Base-by-base conservation (phyloP, 2,888 invertebrate genomes). In the Clunio marinus region DNA sequence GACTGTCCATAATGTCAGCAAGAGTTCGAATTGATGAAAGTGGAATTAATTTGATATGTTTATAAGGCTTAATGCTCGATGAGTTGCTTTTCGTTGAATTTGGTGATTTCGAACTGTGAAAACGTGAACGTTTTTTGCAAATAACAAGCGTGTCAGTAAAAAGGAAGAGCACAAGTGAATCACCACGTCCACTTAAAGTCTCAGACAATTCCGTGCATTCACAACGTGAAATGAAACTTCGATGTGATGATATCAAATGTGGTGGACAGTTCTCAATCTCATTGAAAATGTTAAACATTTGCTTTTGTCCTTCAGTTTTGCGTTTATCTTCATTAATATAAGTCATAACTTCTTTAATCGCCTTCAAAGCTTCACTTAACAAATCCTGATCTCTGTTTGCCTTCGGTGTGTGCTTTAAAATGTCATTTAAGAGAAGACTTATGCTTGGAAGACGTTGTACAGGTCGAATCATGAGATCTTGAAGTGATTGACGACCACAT, bases 241-340 rank as follows among this genome's bases (percentile, higher is more conserved):
- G 86, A 80, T 96, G 95, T 4, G 96, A 95, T 5, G 95, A 96
- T 45, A 96, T 89, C 72, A 97, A 82, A 76, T 94, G 91, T 0
- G 96, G 88, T 71, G 98, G 97, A 79, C 96, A 97, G 78, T 94
- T 93, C 77, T 98, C 97, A 75, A 99, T 98, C 77, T 97, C 96
- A 78, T 97, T 95, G 80, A 96, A 93, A 72, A 97, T 93, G 81
- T 96, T 94, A 81, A 99, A 96, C 85, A 98, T 91, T 73, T 91
- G 93, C 76, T 96, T 86, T 79, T 96, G 93, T 13, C 93, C 93
- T 80, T 98, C 98, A 0, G 96, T 95, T 82, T 91, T 93, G 74
- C 96, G 84, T 79, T 96, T 97, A 80, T 96, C 96, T 81, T 98
- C 97, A 80, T 99, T 99, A 73, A 99, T 96, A 77, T 94, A 91